phyloP scores from a whole-genome alignment of 2,797 vertebrate species.

The Myiothlypis chrysogaster region DNA sequence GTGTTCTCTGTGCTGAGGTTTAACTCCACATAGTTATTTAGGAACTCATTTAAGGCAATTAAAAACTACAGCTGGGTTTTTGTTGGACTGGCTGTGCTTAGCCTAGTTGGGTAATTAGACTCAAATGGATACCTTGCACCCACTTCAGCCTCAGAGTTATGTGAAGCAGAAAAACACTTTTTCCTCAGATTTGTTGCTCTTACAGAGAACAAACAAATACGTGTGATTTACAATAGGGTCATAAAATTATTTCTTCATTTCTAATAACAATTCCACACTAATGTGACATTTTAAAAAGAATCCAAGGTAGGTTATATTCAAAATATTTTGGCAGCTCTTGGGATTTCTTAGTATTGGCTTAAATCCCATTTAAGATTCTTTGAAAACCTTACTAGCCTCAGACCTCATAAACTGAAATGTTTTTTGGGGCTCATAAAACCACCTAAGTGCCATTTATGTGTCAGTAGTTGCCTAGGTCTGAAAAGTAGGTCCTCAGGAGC shows the following conservation, averaged over 20 bases:
- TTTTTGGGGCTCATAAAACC: background rate
- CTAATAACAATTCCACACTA: background rate
- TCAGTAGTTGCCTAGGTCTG: background rate
- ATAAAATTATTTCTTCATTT: background rate
- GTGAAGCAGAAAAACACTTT: background rate
- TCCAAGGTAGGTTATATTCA: background rate
- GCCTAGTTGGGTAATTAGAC: slow-evolving; percentile 9
- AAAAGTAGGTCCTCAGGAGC: background rate
- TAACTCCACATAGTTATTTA: slow-evolving; percentile 40
- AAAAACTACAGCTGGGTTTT: slow-evolving; percentile 52
- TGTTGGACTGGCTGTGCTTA: slow-evolving; percentile 27
- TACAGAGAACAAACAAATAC: background rate
- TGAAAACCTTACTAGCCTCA: background rate
- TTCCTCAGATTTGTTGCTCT: background rate
- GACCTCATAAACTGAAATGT: background rate
- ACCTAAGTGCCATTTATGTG: background rate
- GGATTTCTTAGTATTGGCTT: background rate
- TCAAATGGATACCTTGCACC: slow-evolving; percentile 32
- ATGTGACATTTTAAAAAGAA: background rate
- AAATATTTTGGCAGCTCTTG: slow-evolving; percentile 34
- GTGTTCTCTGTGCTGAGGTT: slow-evolving; percentile 14
- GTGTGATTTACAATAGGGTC: background rate
- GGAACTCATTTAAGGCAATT: slow-evolving; percentile 51
- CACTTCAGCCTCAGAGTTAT: background rate
- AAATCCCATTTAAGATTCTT: background rate